Conservation (phyloP, 2,113 vertebrate genomes). For the Cephalophus harveyi region DNA sequence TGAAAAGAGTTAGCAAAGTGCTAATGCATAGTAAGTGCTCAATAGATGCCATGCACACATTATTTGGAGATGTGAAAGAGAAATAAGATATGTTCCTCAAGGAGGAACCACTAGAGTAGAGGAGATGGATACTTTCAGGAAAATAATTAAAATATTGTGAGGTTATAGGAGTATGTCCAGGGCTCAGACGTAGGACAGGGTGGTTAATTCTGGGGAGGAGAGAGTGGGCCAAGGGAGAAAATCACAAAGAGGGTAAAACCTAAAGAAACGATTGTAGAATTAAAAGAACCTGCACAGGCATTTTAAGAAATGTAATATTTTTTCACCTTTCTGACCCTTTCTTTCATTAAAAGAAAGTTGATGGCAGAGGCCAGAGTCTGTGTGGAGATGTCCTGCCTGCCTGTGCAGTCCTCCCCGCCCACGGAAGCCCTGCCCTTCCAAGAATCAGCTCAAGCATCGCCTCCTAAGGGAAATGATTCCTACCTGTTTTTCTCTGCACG, state of each 20-base stretch:
- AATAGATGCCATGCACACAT: background rate
- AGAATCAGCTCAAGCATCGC: background rate
- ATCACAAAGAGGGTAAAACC: background rate
- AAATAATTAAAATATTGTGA: background rate
- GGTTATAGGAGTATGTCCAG: background rate
- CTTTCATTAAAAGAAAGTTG: background rate
- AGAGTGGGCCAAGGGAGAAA: background rate
- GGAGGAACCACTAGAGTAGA: background rate
- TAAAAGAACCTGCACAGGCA: background rate
- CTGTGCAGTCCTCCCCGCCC: background rate
- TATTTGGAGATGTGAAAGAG: background rate
- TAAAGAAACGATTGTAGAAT: background rate
- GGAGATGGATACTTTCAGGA: background rate
- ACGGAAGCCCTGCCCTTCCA: background rate
- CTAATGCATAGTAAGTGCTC: background rate
- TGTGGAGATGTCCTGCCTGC: background rate
- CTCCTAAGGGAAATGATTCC: background rate
- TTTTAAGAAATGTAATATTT: background rate
- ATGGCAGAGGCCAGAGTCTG: background rate
- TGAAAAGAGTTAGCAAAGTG: background rate
- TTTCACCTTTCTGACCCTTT: background rate
- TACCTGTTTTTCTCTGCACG: background rate
- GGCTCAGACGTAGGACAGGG: background rate
- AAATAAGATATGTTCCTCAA: slow-evolving; percentile 3
- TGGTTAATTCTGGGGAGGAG: background rate